Conservation (phyloP, 2,797 vertebrate genomes). For the Chrysolophus pictus region DNA sequence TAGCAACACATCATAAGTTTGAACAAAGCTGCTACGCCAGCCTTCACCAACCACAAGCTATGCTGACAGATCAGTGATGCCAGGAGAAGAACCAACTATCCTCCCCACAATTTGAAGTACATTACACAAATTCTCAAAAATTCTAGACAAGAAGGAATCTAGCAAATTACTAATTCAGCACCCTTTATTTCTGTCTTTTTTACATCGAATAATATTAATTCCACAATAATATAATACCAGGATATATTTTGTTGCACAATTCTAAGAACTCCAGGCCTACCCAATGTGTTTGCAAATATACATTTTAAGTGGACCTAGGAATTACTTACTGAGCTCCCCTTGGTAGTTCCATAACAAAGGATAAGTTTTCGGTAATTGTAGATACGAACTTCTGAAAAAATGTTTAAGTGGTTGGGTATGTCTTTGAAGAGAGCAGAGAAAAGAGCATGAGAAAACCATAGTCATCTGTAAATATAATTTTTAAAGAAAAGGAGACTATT, state of each 20-base stretch:
- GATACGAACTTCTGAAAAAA: constrained; percentile 97
- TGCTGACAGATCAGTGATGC: background rate
- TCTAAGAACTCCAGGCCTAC: background rate
- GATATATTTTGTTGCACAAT: background rate
- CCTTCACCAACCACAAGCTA: background rate
- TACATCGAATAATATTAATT: background rate
- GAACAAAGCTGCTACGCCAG: background rate
- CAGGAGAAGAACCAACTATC: background rate
- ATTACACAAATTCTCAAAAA: background rate
- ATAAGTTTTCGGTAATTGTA: constrained; percentile 99
- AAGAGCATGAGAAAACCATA: constrained; percentile 13
- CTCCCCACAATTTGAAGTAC: background rate
- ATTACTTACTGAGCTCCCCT: constrained; percentile 93
- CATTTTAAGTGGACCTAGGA: background rate
- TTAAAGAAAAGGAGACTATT: background rate
- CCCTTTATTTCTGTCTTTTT: background rate
- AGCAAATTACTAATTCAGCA: background rate
- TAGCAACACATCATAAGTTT: background rate
- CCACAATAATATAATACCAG: background rate
- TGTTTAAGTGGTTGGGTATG: constrained; percentile 92
- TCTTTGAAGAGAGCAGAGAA: constrained; percentile 79
- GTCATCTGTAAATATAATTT: background rate
- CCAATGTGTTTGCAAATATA: background rate
- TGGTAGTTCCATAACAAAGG: constrained; percentile 95
- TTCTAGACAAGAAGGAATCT: background rate